phyloP scores from a whole-genome alignment of 2,797 vertebrate species.

The Oreonectes daqikongensis region DNA sequence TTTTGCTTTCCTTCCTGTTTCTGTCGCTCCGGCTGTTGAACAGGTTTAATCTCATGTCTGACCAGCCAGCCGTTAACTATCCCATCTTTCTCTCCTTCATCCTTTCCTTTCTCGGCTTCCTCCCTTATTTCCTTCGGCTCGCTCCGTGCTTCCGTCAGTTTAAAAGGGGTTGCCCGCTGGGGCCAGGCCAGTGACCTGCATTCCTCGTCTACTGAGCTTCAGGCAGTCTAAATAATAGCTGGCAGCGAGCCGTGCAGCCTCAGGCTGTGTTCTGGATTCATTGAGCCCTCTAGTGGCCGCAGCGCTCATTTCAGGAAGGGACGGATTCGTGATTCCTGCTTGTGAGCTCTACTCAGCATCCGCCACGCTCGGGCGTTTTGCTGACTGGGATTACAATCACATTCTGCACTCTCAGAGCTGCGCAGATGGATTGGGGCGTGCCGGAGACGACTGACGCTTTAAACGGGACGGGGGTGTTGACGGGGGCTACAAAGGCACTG shows the following conservation, averaged over 20 bases:
- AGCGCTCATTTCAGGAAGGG: not conserved
- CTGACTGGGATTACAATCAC: constrained; percentile 46
- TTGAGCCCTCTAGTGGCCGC: constrained; percentile 73
- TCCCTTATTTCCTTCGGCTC: not conserved
- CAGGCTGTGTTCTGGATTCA: constrained; percentile 32
- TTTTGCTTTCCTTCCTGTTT: constrained; percentile 44
- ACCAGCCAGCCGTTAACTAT: constrained; percentile 49
- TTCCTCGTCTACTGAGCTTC: constrained; percentile 39
- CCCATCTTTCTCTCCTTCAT: constrained; percentile 48
- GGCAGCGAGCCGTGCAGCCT: constrained; percentile 49
- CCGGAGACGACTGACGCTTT: constrained; percentile 18
- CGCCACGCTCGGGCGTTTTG: not conserved
- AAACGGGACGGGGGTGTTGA: constrained; percentile 11
- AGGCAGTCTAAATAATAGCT: constrained; percentile 67
- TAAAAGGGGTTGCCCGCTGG: constrained; percentile 33
- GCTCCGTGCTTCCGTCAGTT: constrained; percentile 4
- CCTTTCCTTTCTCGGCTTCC: constrained; percentile 40
- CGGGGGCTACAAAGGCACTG: constrained; percentile 23
- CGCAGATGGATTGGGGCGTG: constrained; percentile 18
- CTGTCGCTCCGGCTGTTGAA: constrained; percentile 9
- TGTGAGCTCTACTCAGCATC: constrained; percentile 18
- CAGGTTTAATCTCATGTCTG: constrained; percentile 21
- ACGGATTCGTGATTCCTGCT: not conserved
- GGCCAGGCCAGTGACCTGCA: constrained; percentile 34
- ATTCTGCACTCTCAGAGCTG: constrained; percentile 35